These are phyloP conservation scores for Rousettus leschenaultii DNA, from an alignment of 2,113 vertebrate species.

Conservation along the genomic window DNA sequence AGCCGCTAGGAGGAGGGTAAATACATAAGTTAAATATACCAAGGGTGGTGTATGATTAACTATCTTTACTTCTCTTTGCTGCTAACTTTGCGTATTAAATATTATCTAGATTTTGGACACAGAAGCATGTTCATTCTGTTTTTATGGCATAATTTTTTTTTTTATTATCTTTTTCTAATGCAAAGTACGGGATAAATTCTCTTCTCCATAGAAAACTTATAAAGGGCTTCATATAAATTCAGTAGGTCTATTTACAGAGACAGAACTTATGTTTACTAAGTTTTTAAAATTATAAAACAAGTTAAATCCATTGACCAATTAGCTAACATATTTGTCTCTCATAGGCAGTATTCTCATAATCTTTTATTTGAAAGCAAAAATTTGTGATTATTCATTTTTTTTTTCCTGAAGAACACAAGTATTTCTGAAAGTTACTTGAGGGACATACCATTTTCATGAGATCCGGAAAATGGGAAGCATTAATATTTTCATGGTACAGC, in stretches of 20 bases:
- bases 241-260: background rate
- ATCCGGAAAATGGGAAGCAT: background rate
- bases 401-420: background rate
- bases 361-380: background rate
- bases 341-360: background rate
- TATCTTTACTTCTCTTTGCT: constrained; percentile 60
- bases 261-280: background rate
- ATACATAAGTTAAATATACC: constrained; percentile 66
- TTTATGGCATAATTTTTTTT: background rate
- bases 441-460: background rate
- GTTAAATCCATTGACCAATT: background rate
- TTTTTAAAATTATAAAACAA: background rate
- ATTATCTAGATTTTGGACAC: background rate
- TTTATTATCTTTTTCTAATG: background rate
- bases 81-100: constrained; percentile 23
- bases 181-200: background rate
- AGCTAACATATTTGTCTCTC: background rate
- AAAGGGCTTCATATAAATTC: background rate
- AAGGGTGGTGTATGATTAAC: constrained; percentile 28
- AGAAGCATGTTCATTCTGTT: background rate
- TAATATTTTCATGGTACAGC: background rate
- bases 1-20: constrained; percentile 40
- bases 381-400: background rate
- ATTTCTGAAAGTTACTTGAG: background rate
- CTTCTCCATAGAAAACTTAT: background rate